These are phyloP conservation scores for Calidris pugnax DNA, from an alignment of 2,113 vertebrate species.

Conservation along the genomic window DNA sequence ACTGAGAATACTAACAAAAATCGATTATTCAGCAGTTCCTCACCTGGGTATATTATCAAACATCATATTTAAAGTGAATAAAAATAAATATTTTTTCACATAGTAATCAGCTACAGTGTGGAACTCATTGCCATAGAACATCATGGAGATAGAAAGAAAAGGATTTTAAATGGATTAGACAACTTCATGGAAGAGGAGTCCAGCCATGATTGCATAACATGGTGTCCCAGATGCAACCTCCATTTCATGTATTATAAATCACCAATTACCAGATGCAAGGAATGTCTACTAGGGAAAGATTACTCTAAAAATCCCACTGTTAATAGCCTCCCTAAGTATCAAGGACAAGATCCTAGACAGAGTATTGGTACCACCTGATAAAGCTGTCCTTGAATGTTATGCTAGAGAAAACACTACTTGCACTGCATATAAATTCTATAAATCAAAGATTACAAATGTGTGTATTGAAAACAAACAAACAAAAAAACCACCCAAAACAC, in stretches of 20 bases:
- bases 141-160: background rate
- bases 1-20: background rate
- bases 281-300: background rate
- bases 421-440: background rate
- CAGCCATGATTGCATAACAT: background rate
- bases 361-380: background rate
- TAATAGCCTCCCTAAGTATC: background rate
- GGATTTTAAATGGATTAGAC: background rate
- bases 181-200: background rate
- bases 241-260: background rate
- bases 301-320: background rate
- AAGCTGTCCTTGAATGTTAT: background rate
- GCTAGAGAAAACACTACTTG: background rate
- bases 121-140: background rate
- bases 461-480: background rate
- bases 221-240: background rate
- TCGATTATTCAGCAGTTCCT: accelerated
- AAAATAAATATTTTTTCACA: background rate
- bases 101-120: background rate
- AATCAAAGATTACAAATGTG: background rate
- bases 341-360: background rate
- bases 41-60: background rate
- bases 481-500: background rate
- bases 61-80: background rate
- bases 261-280: background rate